Evolutionary conservation across 2,797 vertebrate genomes (phyloP), one percentile per base, ranked within the genome.

Genomic region (Alfaro cultratus): DNA sequence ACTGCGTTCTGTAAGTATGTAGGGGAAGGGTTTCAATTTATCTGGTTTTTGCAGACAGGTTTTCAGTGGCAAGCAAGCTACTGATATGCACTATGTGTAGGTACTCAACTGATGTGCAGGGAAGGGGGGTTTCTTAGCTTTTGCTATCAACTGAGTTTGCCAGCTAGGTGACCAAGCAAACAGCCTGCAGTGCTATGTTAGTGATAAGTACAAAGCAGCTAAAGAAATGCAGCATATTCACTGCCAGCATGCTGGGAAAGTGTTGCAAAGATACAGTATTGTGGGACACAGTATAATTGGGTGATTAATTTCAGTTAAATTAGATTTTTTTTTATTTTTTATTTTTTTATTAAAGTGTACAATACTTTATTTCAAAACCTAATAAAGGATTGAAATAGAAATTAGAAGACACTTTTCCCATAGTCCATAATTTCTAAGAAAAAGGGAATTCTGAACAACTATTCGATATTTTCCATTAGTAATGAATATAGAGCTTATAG

Each of bases 41-140:
- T 93, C 91, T 87, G 84, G 23, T 39, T 86, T 81, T 86, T 83
- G 81, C 92, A 94, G 92, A 87, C 86, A 85, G 60, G 76, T 89
- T 93, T 89, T 87, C 79, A 81, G 77, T 84, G 74, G 87, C 60
- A 86, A 86, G 90, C 80, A 64, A 80, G 80, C 80, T 78, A 85
- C 83, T 78, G 89, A 93, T 92, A 92, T 23, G 43, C 78, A 45
- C 77, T 72, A 79, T 89, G 80, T 82, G 82, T 83, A 87, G 82
- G 78, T 82, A 72, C 79, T 86, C 87, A 86, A 88, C 73, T 91
- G 91, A 93, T 92, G 85, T 92, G 80, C 47, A 41, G 36, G 62
- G 88, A 91, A 91, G 87, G 83, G 83, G 79, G 75, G 79, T 86
- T 82, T 75, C 86, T 87, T 82, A 80, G 85, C 76, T 87, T 88